Evolutionary conservation across 2,797 vertebrate species (phyloP).

Genomic region (Bovichtus variegatus): DNA sequence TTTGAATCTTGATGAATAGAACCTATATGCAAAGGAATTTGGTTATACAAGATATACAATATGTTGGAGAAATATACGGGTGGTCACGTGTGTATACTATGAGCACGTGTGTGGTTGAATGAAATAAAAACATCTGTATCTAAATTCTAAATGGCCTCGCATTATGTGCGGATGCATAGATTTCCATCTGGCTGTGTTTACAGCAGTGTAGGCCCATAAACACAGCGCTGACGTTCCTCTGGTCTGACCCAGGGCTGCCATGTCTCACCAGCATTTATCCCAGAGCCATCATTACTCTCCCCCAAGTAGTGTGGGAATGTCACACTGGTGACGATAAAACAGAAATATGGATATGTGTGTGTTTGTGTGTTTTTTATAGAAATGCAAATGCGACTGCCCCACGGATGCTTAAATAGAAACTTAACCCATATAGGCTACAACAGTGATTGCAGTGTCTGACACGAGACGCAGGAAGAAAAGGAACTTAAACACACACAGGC

Average conservation of each 20-base stretch:
- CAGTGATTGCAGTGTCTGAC: constrained; percentile 85
- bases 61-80: constrained; percentile 8
- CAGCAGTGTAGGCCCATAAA: constrained; percentile 74
- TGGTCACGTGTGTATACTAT: constrained; percentile 10
- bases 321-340: constrained; percentile 77
- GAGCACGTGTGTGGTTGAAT: constrained; percentile 16
- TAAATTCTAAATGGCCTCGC: constrained; percentile 50
- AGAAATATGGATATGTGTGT: constrained; percentile 79
- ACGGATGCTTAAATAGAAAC: constrained; percentile 74
- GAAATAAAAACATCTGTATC: constrained; percentile 61
- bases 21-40: background rate
- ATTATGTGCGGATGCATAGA: constrained; percentile 73
- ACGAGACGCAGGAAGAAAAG: constrained; percentile 72
- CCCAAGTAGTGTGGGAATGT: constrained; percentile 81
- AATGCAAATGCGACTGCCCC: constrained; percentile 75
- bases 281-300: constrained; percentile 81
- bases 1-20: background rate
- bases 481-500: constrained; percentile 75
- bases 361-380: constrained; percentile 78
- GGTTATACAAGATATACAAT: background rate
- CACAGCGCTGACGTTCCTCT: constrained; percentile 73
- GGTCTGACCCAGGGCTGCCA: constrained; percentile 77
- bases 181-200: constrained; percentile 79
- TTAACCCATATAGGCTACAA: constrained; percentile 56
- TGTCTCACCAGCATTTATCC: constrained; percentile 82